Evolutionary conservation across 2,113 vertebrate species (phyloP), one percentile per base, ranked within the genome.

Genomic region (Strix uralensis): DNA sequence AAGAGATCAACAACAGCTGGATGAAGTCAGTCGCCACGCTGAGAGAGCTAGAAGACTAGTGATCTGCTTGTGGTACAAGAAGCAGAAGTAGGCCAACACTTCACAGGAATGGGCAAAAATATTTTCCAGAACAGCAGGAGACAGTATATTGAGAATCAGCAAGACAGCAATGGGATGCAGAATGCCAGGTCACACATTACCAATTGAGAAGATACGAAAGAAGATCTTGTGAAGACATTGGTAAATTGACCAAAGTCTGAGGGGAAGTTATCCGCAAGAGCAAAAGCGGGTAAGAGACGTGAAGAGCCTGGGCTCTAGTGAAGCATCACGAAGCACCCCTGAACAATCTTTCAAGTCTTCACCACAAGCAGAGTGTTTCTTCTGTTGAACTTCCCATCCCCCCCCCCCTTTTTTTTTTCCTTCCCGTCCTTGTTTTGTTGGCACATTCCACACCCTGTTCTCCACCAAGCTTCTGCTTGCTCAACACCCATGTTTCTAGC

Each of bases 361-460:
- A 73, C 46, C 46, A 86, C 20, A 86, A 83, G 42, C n/a, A 73
- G 46, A 44, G 7, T 18, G 19, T 47, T 75, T 52, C 32, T 87
- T 91, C 62, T 66, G 15, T 15, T 93, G n/a, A 92, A 79, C 34
- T 59, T 34, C 8, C 19, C 10, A 32, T 5, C 3, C 6, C 6
- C 2, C 27, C 1, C 2, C 36, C 1, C 3, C 25, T 58, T 57
- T 71, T 27, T 47, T 42, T n/a, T 3, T 10, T 4, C 5, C n/a
- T 51, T 65, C 59, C 29, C 54, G 62, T 93, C 40, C 58, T 69
- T 77, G 42, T 85, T 94, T 88, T 83, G n/a, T n/a, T 49, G 59
- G 80, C 51, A 80, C n/a, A 63, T 88, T 97, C 81, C 89, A 87
- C 63, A 88, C 67, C 59, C 82, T 74, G 71, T 66, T 96, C 88